Conservation (phyloP, 2,888 invertebrate species). For the Apodemia hepburni region DNA sequence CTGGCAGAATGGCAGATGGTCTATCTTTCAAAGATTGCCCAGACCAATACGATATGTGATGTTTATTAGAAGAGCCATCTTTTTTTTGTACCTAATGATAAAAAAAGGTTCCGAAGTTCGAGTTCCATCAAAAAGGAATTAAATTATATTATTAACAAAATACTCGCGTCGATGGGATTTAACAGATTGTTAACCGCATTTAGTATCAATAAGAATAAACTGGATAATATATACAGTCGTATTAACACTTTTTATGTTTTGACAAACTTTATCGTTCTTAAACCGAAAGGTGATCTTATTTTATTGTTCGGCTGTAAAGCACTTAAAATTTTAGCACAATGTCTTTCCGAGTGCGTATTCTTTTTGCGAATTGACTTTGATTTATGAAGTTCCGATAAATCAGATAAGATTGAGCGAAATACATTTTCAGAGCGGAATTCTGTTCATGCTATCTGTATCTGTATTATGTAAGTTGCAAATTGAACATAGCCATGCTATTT, state of each 20-base stretch:
- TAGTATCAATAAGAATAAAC: not conserved
- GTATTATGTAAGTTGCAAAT: not conserved
- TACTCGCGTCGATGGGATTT: not conserved
- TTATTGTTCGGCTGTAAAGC: constrained; percentile 13
- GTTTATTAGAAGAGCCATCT: no score
- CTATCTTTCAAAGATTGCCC: no score
- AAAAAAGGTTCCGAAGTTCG: not conserved
- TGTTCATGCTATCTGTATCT: not conserved
- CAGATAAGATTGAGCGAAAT: constrained; percentile 27
- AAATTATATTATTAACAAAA: not conserved
- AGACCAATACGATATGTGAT: no score
- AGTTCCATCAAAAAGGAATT: not conserved
- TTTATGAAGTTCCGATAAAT: constrained; percentile 27
- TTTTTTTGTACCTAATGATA: no score
- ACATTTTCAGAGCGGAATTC: constrained; percentile 19
- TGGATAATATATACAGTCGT: not conserved
- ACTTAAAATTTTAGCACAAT: constrained; percentile 16
- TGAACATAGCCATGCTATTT: not conserved
- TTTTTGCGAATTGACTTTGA: constrained; percentile 22
- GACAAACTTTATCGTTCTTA: not conserved
- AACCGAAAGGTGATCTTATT: constrained; percentile 11
- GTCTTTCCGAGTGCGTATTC: constrained; percentile 3
- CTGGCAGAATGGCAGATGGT: no score
- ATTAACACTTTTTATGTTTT: constrained; percentile 9
- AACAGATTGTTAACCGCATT: not conserved